phyloP scores from a whole-genome alignment of 2,113 vertebrate genomes.

The Lasiurus cinereus region DNA sequence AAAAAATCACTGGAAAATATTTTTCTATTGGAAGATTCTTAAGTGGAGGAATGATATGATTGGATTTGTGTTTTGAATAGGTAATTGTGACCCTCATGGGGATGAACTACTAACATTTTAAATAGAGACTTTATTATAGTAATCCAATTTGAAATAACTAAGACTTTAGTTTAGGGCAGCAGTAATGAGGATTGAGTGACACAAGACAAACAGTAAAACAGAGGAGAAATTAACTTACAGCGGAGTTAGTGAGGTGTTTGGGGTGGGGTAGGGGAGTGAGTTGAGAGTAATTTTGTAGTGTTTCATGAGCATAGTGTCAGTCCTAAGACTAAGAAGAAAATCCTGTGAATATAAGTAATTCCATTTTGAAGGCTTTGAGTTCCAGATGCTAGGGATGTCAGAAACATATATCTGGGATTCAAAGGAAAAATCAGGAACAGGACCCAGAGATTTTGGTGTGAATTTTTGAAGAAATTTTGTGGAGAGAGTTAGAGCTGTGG shows the following conservation, averaged over 20 bases:
- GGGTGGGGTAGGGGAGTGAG: neutral
- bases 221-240: constrained; percentile 1
- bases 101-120: neutral
- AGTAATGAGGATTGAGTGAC: neutral
- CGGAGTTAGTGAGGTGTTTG: neutral
- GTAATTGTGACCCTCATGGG: neutral
- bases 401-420: neutral
- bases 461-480: neutral
- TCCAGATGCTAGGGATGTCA: neutral
- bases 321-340: neutral
- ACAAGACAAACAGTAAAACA: neutral
- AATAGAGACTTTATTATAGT: neutral
- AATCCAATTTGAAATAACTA: neutral
- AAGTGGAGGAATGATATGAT: neutral
- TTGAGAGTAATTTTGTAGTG: neutral
- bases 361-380: neutral
- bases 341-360: constrained; percentile 39
- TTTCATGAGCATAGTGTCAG: neutral
- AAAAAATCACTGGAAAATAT: neutral
- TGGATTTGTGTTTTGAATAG: constrained; percentile 22
- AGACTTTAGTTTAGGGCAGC: neutral
- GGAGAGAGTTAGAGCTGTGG: neutral
- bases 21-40: constrained; percentile 14
- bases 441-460: neutral
- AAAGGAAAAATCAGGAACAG: neutral